Evolutionary conservation across 2,888 invertebrate genomes (phyloP), one percentile per base, ranked within the genome.

Genomic region (Schizaphis graminum): DNA sequence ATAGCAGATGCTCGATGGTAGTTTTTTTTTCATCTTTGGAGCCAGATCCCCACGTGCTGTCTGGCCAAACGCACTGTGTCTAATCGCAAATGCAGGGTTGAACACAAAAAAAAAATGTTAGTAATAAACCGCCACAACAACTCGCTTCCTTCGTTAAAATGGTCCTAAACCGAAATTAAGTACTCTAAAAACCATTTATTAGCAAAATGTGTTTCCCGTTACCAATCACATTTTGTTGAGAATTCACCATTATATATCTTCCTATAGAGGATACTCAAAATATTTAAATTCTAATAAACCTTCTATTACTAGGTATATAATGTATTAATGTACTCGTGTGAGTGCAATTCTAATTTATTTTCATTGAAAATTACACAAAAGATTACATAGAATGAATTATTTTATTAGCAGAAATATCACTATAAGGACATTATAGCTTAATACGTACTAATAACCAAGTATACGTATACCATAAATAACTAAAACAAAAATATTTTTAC

Each of bases 1-100:
- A 93, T 89, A 41, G 89, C 93, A 93, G 93, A 89, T 89, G 93
- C 93, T 85, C 56, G 89, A 57, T 47, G 93, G 89, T 56, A 26
- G 77, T 53, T 92, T 92, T 92, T 92, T 92, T 53, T 35, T 61
- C 13, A 28, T 91, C 21, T 41, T 53, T 49, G 41, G 44, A 28
- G 91, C 56, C 84, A 53, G 53, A 41, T 16, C 47, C 49, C 84
- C 85, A 67, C 56, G 91, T 56, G 91, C 85, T 86, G 85, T 91
- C 56, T 28, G 56, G 61, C 57, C 92, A 47, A 92, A 86, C 24
- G 41, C 41, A 28, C 77, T 56, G 88, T 35, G 56, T 41, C 77
- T 89, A 84, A 93, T 93, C 89, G 77, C 92, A 44, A 92, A 91
- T 44, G 49, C 44, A 41, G 91, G 57, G 56, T 91, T 35, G 67